Evolutionary conservation across 92 coral and sea anemone species (phyloP).

Genomic region (Diadumene lineata): DNA sequence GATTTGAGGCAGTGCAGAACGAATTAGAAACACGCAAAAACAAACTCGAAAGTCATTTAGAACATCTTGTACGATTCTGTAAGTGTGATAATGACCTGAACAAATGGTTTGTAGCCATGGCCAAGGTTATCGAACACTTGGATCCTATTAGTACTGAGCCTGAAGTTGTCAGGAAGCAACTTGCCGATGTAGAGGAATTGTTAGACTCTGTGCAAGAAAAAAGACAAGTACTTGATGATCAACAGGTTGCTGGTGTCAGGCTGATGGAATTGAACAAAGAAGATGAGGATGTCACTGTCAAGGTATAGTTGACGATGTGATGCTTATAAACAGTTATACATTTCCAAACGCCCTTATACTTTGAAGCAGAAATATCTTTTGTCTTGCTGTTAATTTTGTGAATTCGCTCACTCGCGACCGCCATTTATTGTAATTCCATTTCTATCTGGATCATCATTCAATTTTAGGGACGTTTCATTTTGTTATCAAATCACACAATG

Average conservation of each 20-base stretch:
- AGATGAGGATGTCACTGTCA: conserved; percentile 72
- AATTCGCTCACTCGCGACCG: too few species aligned
- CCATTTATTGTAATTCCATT: too few species aligned
- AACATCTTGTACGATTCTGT: conserved; percentile 69
- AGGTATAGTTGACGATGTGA: conserved; percentile 50
- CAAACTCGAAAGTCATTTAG: conserved; percentile 74
- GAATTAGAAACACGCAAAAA: conserved; percentile 65
- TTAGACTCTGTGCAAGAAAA: conserved; percentile 74
- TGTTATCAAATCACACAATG: too few species aligned
- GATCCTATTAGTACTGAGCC: conserved; percentile 96
- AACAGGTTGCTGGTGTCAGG: conserved; percentile 92
- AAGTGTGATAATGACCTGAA: conserved; percentile 70
- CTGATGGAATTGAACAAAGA: conserved; percentile 82
- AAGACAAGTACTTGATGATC: conserved; percentile 70
- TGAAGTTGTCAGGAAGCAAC: conserved; percentile 78
- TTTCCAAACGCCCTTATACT: too few species aligned
- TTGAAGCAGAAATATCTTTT: too few species aligned
- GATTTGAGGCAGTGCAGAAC: conserved; percentile 74
- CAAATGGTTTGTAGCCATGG: conserved; percentile 77
- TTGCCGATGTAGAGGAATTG: conserved; percentile 74
- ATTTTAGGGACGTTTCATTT: too few species aligned
- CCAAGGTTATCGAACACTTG: conserved; percentile 49
- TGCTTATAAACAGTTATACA: too few species aligned
- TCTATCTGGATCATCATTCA: too few species aligned
- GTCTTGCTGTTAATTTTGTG: too few species aligned